These are phyloP conservation scores for Ictidomys tridecemlineatus DNA, from an alignment of 2,113 vertebrate species.

Conservation along the genomic window DNA sequence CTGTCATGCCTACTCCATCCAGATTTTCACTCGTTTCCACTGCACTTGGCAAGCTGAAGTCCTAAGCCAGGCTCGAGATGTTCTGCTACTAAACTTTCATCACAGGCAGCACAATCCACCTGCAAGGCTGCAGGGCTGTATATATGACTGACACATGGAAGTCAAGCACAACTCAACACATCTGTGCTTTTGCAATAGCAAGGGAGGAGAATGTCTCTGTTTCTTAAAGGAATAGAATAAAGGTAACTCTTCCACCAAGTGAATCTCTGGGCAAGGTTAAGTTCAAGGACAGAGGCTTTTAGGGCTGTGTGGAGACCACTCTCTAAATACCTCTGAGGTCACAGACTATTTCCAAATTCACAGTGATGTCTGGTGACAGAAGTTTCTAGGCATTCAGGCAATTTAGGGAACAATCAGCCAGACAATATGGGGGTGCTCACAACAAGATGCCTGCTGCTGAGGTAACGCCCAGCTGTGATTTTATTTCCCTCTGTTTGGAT, in stretches of 20 bases:
- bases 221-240: not conserved
- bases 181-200: not conserved
- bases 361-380: conserved; percentile 62
- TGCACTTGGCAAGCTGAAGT: conserved; percentile 19
- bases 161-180: not conserved
- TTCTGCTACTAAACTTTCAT: conserved; percentile 7
- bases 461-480: conserved; percentile 77
- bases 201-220: not conserved
- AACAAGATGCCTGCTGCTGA: conserved; percentile 60
- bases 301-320: not conserved
- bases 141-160: not conserved
- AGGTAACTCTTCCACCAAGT: not conserved
- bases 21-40: conserved; percentile 41
- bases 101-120: not conserved
- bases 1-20: not conserved
- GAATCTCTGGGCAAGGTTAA: not conserved
- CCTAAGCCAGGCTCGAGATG: not conserved
- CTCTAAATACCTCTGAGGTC: conserved; percentile 46
- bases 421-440: conserved; percentile 41
- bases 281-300: not conserved
- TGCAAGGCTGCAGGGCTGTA: not conserved
- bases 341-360: conserved; percentile 29
- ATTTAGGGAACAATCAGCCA: conserved; percentile 63
- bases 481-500: conserved; percentile 77
- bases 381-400: conserved; percentile 57